phyloP scores from a whole-genome alignment of 2,888 invertebrate species.

The Disparrhopalites patrizii region DNA sequence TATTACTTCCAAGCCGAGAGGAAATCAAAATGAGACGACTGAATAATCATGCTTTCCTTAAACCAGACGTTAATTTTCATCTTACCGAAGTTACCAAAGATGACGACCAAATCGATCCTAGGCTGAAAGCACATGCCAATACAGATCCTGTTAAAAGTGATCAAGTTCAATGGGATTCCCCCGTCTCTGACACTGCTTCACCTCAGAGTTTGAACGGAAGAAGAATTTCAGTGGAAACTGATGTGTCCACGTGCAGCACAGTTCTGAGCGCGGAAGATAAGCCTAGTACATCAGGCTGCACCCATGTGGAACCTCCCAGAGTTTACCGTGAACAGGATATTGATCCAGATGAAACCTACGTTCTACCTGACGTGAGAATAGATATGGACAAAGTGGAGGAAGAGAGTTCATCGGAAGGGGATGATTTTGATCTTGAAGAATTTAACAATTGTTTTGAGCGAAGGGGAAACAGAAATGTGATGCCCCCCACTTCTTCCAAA shows the following conservation, averaged over 20 bases:
- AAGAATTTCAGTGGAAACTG: background rate
- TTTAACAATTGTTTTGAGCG: conserved; percentile 7
- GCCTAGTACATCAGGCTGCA: background rate
- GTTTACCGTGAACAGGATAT: background rate
- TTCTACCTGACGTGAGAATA: background rate
- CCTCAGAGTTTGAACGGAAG: no score
- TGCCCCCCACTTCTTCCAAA: no score
- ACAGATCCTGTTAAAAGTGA: no score
- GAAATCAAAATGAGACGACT: no score
- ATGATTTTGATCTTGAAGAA: background rate
- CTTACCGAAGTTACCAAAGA: no score
- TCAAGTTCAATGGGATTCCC: no score
- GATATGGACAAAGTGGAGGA: background rate
- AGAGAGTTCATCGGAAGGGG: background rate
- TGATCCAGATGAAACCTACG: background rate
- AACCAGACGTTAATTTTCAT: no score
- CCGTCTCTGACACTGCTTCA: no score
- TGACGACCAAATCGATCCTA: background rate
- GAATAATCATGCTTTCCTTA: no score
- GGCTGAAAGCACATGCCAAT: background rate
- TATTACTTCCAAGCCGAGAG: no score
- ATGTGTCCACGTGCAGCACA: background rate
- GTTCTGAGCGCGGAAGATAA: background rate
- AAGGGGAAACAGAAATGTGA: no score
- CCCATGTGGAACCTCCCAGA: no score